Conservation (phyloP, 2,888 invertebrate genomes). For the Athalia cordata region DNA sequence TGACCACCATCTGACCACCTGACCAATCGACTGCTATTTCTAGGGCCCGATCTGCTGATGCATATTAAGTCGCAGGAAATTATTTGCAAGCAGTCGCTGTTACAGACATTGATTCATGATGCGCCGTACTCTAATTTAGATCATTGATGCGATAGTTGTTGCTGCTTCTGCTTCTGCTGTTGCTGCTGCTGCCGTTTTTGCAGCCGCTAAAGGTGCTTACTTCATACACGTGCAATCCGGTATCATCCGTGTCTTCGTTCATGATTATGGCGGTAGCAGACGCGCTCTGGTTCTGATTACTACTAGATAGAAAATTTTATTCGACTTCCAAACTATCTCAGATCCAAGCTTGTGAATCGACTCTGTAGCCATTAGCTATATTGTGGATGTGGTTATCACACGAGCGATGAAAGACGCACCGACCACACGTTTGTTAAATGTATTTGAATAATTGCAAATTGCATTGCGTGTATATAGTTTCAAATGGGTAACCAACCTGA, state of each 20-base stretch:
- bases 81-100: conserved; percentile 29
- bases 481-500: background rate
- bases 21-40: conserved; percentile 48
- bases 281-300: no score
- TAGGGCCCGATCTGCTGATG: conserved; percentile 23
- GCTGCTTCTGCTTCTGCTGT: background rate
- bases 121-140: conserved; percentile 39
- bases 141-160: conserved; percentile 27
- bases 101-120: conserved; percentile 31
- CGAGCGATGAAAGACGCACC: background rate
- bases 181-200: background rate
- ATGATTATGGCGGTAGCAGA: no score
- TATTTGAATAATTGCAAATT: conserved; percentile 3
- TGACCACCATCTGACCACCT: conserved; percentile 47
- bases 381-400: background rate
- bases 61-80: conserved; percentile 49
- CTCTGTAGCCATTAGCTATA: conserved; percentile 10
- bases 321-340: no score
- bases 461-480: conserved; percentile 1
- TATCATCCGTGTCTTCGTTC: background rate
- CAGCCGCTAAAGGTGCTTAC: no score
- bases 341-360: conserved; percentile 23
- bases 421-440: conserved; percentile 26
- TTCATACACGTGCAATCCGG: background rate
- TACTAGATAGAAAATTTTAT: no score